Evolutionary conservation across 2,888 invertebrate species (phyloP).

Genomic region (Lottia scabra): DNA sequence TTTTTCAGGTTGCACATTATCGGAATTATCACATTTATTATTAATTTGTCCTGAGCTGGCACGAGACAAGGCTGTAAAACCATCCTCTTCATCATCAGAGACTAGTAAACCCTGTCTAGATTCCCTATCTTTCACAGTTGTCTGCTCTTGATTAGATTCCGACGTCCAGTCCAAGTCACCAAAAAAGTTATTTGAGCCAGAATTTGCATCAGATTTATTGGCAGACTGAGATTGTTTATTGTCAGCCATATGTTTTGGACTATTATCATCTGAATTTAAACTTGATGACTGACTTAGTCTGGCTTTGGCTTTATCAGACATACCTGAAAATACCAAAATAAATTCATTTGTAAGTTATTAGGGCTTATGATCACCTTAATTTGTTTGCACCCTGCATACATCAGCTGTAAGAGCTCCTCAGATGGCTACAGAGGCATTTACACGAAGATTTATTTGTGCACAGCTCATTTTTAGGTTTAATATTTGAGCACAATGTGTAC

Average conservation of each 20-base stretch:
- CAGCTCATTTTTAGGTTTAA: no score
- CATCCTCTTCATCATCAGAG: slow-evolving; percentile 55
- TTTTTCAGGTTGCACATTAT: neutral
- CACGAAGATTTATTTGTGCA: no score
- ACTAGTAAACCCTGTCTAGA: slow-evolving; percentile 40
- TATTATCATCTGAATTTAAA: slow-evolving; percentile 41
- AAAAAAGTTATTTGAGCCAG: slow-evolving; percentile 41
- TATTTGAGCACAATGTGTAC: no score
- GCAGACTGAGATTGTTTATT: slow-evolving; percentile 25
- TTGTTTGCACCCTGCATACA: no score
- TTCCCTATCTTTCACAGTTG: slow-evolving; percentile 35
- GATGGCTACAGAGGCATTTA: no score
- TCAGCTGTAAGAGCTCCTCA: no score
- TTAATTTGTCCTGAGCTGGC: slow-evolving; percentile 27
- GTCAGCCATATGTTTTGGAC: slow-evolving; percentile 37
- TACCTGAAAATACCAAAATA: slow-evolving; percentile 36
- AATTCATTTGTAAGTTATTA: no score
- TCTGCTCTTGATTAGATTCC: slow-evolving; percentile 29
- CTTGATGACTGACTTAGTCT: slow-evolving; percentile 49
- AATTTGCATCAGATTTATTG: slow-evolving; percentile 1
- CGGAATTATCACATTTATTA: neutral
- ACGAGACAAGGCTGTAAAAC: slow-evolving; percentile 48
- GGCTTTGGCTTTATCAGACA: slow-evolving; percentile 54
- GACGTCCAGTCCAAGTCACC: slow-evolving; percentile 50
- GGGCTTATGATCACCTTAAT: no score